phyloP scores from a whole-genome alignment of 2,888 invertebrate genomes.

The Himalopsyche tibetana region DNA sequence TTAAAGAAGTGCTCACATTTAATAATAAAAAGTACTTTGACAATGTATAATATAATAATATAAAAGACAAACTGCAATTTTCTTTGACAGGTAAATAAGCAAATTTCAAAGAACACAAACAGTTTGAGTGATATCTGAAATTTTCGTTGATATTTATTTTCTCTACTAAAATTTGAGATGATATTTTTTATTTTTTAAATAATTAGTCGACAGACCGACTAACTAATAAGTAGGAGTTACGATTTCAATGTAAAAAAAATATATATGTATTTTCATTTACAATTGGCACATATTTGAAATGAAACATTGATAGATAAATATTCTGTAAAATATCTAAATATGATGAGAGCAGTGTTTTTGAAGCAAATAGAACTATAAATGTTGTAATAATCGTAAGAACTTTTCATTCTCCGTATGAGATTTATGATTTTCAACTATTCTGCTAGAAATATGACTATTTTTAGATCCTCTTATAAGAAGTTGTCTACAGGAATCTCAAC shows the following conservation, averaged over 20 bases:
- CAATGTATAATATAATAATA: too few species aligned
- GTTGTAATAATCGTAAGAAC: constrained; percentile 36
- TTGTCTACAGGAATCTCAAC: constrained; percentile 28
- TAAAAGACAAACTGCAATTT: too few species aligned
- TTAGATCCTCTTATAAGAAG: constrained; percentile 62
- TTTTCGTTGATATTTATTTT: too few species aligned
- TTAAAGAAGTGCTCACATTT: too few species aligned
- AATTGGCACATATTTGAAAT: constrained; percentile 42
- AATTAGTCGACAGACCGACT: too few species aligned
- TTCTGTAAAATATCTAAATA: neutral
- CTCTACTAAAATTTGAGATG: too few species aligned
- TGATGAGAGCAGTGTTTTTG: constrained; percentile 14
- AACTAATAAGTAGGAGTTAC: too few species aligned
- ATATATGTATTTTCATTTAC: neutral
- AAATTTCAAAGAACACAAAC: too few species aligned
- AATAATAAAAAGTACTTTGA: too few species aligned
- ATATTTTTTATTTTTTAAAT: too few species aligned
- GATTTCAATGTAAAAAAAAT: neutral
- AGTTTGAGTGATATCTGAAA: too few species aligned
- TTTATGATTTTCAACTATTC: constrained; percentile 45
- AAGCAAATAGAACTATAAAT: constrained; percentile 45
- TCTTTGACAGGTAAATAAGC: too few species aligned
- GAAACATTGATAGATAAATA: constrained; percentile 11
- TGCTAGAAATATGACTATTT: constrained; percentile 60
- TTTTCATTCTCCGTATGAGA: constrained; percentile 41